A percentile compares a stretch with the other conserved stretches of the same genome.
Conservation (phyloP, 1,140 invertebrate genomes). For the Ceratina australensis region DNA sequence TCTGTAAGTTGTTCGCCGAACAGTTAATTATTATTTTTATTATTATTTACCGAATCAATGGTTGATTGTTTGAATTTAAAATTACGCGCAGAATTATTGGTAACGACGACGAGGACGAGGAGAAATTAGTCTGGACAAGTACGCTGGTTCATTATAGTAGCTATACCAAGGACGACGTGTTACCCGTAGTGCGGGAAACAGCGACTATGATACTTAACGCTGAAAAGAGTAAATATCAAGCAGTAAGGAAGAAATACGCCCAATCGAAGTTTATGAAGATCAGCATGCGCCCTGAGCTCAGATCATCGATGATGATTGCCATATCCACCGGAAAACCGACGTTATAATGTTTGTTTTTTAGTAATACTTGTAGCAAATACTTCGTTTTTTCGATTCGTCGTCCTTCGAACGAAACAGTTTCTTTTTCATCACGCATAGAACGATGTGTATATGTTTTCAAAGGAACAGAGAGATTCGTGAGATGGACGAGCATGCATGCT, state of each 20-base stretch:
- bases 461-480: neutral
- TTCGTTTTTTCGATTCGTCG: constrained; percentile 16
- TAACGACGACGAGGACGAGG: constrained; percentile 71
- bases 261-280: constrained; percentile 82
- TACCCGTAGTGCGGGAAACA: constrained; percentile 82
- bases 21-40: too few relatives aligned
- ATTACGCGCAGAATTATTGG: constrained; percentile 67
- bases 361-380: neutral
- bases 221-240: constrained; percentile 82
- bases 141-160: constrained; percentile 84
- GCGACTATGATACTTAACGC: constrained; percentile 81
- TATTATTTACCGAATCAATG: too few relatives aligned
- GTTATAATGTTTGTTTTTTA: constrained; percentile 20
- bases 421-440: neutral
- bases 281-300: constrained; percentile 81
- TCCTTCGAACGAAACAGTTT: constrained; percentile 15
- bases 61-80: too few relatives aligned
- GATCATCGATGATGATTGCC: constrained; percentile 71
- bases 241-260: constrained; percentile 83
- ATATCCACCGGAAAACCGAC: constrained; percentile 57
- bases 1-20: constrained; percentile 71
- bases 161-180: constrained; percentile 81
- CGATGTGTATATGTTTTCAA: neutral
- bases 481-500: neutral
- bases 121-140: constrained; percentile 80